Percentiles rank a stretch among this genome's conserved stretches.
These are phyloP conservation scores for Agrotis ipsilon DNA, from an alignment of 2,888 invertebrate species.

Conservation along the genomic window DNA sequence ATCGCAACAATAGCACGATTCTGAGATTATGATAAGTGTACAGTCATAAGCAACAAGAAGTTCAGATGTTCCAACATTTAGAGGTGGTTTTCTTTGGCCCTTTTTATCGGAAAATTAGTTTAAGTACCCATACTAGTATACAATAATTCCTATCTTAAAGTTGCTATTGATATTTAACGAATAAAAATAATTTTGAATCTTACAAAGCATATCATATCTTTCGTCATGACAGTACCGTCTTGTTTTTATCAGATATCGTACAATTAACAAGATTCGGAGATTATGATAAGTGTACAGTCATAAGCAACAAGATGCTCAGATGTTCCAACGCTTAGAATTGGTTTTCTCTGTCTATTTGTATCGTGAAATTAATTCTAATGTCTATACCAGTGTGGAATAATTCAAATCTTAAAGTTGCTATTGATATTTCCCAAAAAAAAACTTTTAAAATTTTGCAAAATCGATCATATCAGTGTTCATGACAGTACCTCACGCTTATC, in stretches of 20 bases:
- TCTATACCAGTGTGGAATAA: neutral
- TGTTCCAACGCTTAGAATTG: neutral
- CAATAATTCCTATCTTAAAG: neutral
- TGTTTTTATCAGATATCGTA: slow-evolving; percentile 1
- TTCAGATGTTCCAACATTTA: neutral
- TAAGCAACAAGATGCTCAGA: neutral
- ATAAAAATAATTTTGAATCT: too few relatives aligned
- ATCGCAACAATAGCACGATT: neutral
- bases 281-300: neutral
- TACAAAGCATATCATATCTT: too few relatives aligned
- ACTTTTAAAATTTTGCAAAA: neutral
- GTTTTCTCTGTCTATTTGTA: neutral
- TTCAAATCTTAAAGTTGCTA: neutral
- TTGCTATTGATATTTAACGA: neutral
- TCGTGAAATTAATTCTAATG: neutral
- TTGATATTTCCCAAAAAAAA: neutral
- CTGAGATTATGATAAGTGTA: slow-evolving; percentile 1
- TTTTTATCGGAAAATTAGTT: neutral
- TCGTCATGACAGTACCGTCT: too few relatives aligned
- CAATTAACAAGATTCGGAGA: neutral
- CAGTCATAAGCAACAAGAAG: neutral
- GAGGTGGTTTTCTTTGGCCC: neutral
- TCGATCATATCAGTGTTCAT: neutral
- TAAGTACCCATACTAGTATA: neutral
- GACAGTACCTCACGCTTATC: neutral